Percentiles rank a stretch among this genome's conserved stretches.
Evolutionary conservation across 2,797 vertebrate species (phyloP).

Genomic region (Sarcoramphus papa): DNA sequence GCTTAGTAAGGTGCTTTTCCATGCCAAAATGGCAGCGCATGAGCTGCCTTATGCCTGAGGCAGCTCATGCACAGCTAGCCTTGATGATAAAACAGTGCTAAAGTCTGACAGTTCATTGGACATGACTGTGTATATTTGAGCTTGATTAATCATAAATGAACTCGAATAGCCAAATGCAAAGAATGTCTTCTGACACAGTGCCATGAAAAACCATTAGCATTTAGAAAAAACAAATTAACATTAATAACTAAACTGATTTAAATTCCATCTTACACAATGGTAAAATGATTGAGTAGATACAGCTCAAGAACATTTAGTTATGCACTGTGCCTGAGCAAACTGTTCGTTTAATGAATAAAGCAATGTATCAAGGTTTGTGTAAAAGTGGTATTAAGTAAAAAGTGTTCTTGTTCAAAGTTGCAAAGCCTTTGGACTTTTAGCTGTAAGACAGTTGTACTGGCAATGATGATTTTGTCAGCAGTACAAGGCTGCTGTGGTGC

Average conservation of each 20-base stretch:
- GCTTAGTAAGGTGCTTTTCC: neutral
- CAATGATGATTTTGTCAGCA: neutral
- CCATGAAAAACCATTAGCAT: neutral
- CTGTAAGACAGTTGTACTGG: neutral
- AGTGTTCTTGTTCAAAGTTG: neutral
- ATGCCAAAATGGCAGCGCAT: neutral
- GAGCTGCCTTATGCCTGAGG: neutral
- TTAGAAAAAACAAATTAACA: neutral
- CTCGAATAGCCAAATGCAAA: neutral
- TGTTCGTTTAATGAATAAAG: neutral
- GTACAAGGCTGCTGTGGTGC: neutral
- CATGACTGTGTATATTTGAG: neutral
- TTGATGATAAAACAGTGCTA: neutral
- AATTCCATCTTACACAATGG: neutral
- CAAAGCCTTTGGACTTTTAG: neutral
- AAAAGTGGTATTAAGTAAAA: neutral
- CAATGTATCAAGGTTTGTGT: neutral
- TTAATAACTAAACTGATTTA: neutral
- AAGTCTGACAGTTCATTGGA: neutral
- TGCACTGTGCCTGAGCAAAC: neutral
- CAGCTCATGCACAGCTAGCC: neutral
- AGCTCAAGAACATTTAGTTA: neutral
- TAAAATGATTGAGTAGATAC: neutral
- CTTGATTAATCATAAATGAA: neutral
- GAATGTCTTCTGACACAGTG: neutral